These are phyloP conservation scores for Chymomyza amoena DNA, from an alignment of 2,888 invertebrate genomes.

Conservation along the genomic window DNA sequence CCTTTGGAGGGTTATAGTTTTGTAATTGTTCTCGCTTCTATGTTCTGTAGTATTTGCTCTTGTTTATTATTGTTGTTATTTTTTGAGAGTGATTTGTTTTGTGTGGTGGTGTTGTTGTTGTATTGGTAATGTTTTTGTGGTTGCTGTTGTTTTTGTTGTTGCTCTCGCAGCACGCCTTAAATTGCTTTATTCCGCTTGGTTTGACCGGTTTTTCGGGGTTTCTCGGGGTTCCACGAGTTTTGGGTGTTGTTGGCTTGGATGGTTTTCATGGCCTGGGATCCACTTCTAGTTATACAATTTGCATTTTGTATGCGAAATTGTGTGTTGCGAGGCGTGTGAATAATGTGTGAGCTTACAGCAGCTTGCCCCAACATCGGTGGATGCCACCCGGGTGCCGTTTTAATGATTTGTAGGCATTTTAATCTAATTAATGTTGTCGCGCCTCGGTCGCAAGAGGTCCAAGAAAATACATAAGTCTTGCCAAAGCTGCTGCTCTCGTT, in stretches of 20 bases:
- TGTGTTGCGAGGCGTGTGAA: constrained; percentile 67
- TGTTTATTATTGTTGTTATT: constrained; percentile 11
- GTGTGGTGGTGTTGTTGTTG: constrained; percentile 10
- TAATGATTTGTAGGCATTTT: constrained; percentile 65
- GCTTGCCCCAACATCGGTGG: constrained; percentile 9
- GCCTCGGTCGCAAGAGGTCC: constrained; percentile 8
- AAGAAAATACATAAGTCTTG: constrained; percentile 13
- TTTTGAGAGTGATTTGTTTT: constrained; percentile 33
- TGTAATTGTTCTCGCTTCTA: constrained; percentile 63
- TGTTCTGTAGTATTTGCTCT: constrained; percentile 8
- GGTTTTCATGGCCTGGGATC: constrained; percentile 14
- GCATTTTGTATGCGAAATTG: constrained; percentile 63
- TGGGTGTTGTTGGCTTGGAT: background rate
- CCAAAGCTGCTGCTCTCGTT: constrained; percentile 27
- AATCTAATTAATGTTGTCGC: constrained; percentile 69
- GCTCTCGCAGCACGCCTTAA: constrained; percentile 38
- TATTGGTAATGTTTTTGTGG: constrained; percentile 9
- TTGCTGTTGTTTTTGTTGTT: constrained; percentile 25
- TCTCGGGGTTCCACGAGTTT: background rate
- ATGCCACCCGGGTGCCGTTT: constrained; percentile 52
- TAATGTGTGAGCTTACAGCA: constrained; percentile 68
- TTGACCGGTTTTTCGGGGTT: background rate
- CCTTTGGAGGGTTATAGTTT: constrained; percentile 71
- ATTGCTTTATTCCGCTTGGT: constrained; percentile 42
- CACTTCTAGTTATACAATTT: constrained; percentile 51